Conservation (phyloP, 2,797 vertebrate species). For the Clarias pachynema region DNA sequence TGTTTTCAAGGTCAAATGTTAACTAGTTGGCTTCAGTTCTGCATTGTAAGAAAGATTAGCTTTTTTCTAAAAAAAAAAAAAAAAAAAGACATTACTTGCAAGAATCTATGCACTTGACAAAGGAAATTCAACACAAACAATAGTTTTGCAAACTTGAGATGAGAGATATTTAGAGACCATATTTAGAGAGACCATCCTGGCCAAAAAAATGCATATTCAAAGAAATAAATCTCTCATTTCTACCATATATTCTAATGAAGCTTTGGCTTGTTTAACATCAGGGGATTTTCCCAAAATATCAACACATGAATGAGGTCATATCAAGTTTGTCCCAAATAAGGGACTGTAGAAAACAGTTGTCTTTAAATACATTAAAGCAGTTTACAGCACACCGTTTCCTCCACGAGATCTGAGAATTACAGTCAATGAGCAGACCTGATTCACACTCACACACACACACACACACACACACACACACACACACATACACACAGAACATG, state of each 20-base stretch:
- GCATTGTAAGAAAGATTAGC: not conserved
- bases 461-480: not conserved
- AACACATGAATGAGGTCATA: not conserved
- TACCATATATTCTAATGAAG: no score
- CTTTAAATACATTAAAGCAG: not conserved
- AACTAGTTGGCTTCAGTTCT: not conserved
- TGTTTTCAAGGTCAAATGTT: no score
- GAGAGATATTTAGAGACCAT: no score
- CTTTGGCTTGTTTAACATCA: no score
- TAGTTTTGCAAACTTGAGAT: no score
- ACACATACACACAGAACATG: constrained; percentile 3
- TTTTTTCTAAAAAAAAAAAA: not conserved
- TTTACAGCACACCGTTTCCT: not conserved
- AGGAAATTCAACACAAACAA: no score
- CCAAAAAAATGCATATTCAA: no score
- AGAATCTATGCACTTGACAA: not conserved
- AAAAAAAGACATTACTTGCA: not conserved
- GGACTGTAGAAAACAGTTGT: not conserved
- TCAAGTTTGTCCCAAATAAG: not conserved
- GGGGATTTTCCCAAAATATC: not conserved
- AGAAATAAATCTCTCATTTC: no score
- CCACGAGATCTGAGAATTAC: not conserved
- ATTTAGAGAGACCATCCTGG: no score
- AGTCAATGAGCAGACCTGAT: not conserved
- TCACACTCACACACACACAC: not conserved